A percentile compares a stretch with the other conserved stretches of the same genome.
These are phyloP conservation scores for Xenopus tropicalis DNA, from an alignment of 2,113 vertebrate genomes.

Conservation along the genomic window UCB_Xtro_10.0 CM004449.2:88523001-88523500, in stretches of 20 bases:
- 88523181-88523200: too few relatives aligned
- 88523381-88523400: background rate
- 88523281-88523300: constrained; percentile 7
- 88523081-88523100: too few relatives aligned
- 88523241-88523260: constrained; percentile 18
- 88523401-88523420: background rate
- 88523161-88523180: too few relatives aligned
- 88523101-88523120: too few relatives aligned
- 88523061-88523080: too few relatives aligned
- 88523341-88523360: constrained; percentile 22
- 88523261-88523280: background rate
- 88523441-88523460: background rate
- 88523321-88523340: constrained; percentile 8
- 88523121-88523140: too few relatives aligned
- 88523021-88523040: too few relatives aligned
- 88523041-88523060: too few relatives aligned
- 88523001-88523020: too few relatives aligned
- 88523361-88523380: constrained; percentile 22
- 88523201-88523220: background rate
- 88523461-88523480: background rate
- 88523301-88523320: constrained; percentile 29
- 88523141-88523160: too few relatives aligned
- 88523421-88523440: constrained; percentile 1
- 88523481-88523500: background rate
- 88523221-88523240: constrained; percentile 6